Percentiles rank a stretch among this genome's conserved stretches.
Evolutionary conservation across 2,888 invertebrate genomes (phyloP).

Genomic region (Eristalinus aeneus): DNA sequence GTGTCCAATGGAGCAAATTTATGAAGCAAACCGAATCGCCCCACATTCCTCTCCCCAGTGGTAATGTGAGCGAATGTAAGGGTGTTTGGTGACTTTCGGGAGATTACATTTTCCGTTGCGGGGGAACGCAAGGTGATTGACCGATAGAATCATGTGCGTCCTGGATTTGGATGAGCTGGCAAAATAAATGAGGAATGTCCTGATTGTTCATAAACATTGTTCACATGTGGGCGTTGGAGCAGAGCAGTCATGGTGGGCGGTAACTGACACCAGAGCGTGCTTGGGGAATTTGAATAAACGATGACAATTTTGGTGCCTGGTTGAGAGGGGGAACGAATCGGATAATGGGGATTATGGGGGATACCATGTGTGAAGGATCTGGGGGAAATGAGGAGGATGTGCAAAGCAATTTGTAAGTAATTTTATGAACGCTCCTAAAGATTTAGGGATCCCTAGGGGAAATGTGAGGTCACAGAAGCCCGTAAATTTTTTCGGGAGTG

Average conservation of each 20-base stretch:
- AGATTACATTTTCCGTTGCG: conserved; percentile 11
- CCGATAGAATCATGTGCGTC: conserved; percentile 22
- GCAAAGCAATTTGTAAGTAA: background rate
- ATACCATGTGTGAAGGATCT: background rate
- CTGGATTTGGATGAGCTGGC: background rate
- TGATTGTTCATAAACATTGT: background rate
- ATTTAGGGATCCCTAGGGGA: too few relatives aligned
- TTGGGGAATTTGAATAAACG: background rate
- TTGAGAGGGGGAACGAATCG: background rate
- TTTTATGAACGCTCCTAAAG: background rate
- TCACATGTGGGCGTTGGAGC: background rate
- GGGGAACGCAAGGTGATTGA: conserved; percentile 17
- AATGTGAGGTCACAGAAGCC: too few relatives aligned
- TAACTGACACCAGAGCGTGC: background rate
- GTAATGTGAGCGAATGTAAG: conserved; percentile 11
- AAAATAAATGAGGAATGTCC: conserved; percentile 4
- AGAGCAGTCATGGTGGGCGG: background rate
- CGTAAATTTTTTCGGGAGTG: too few relatives aligned
- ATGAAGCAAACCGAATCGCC: conserved; percentile 36
- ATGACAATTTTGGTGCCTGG: background rate
- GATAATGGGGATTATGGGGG: background rate
- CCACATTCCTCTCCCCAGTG: background rate
- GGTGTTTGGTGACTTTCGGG: conserved; percentile 18
- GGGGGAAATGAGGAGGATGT: background rate
- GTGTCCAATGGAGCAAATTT: conserved; percentile 51